Base-by-base conservation (phyloP, 2,113 vertebrate genomes). In the Pogonocichla stellata region DNA sequence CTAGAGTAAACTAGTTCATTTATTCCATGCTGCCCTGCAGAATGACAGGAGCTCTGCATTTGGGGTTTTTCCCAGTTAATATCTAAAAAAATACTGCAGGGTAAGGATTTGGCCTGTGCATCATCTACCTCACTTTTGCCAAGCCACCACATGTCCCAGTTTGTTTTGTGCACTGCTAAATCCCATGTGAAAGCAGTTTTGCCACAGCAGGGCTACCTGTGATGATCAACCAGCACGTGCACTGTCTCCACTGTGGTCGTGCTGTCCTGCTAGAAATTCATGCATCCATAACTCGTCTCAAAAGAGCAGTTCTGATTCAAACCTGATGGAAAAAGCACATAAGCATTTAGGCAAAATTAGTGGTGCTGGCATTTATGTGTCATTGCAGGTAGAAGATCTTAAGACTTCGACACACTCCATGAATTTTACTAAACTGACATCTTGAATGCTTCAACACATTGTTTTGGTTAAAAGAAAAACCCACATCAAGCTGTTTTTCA, bases 151-250 rank as follows among this genome's bases (percentile, higher is more conserved):
- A 38, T 88, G 42, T 90, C 50, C 58, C 31, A 51, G 45, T 43
- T 66, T 48, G 17, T 56, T 69, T 51, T 70, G 28, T 43, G 31
- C 2, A 3, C 16, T 33, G 75, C 60, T 47, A 71, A 79, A 77
- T 71, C 72, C 72, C 86, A 92, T 33, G n/a, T 80, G 88, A 88
- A 90, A 96, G 60, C 33, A 60, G 38, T 88, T 92, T 84, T 86
- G 60, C 60, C 91, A 66, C 91, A 94, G 92, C 86, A 86, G 91
- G 88, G 56, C 33, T 80, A 96, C 83, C 88, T 95, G 88, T 36
- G 51, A 25, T 64, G 86, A 80, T 80, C 74, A 96, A 96, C 34
- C 50, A 90, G 57, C 18, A 6, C 43, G 78, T 34, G 79, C 42
- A 74, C 29, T 8, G 54, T 47, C 38, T 70, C 47, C 51, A 47